Percentiles rank a stretch among this genome's conserved stretches.
Conservation (phyloP, 2,797 vertebrate genomes). For the Lithobates sylvaticus region DNA sequence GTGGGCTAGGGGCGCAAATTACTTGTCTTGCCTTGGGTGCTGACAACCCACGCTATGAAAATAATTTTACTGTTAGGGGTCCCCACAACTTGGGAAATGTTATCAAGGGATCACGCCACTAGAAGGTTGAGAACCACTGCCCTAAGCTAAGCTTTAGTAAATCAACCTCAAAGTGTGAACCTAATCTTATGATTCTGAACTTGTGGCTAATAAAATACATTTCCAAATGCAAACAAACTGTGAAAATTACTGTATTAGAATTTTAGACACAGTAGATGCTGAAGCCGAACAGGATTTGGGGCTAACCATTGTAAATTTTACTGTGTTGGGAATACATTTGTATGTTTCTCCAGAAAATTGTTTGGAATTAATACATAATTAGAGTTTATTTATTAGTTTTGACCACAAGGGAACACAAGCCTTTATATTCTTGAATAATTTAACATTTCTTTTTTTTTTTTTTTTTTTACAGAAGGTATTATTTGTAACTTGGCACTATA, state of each 20-base stretch:
- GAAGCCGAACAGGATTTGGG: neutral
- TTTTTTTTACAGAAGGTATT: slow-evolving; percentile 1
- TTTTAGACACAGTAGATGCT: slow-evolving; percentile 4
- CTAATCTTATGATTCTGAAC: slow-evolving; percentile 7
- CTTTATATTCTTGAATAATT: slow-evolving; percentile 45
- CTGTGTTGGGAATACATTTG: neutral
- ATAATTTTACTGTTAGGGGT: too few relatives aligned
- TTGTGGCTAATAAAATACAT: neutral
- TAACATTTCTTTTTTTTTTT: neutral
- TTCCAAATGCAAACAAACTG: neutral
- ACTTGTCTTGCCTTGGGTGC: too few relatives aligned
- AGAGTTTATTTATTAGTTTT: slow-evolving; percentile 13
- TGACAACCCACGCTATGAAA: too few relatives aligned
- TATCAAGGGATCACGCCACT: too few relatives aligned
- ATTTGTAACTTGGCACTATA: neutral
- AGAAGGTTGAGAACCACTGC: too few relatives aligned
- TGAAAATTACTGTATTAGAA: neutral
- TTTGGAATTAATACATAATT: neutral
- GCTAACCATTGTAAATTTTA: neutral
- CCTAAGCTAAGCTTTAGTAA: neutral
- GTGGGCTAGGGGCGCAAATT: too few relatives aligned
- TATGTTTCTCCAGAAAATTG: slow-evolving; percentile 7
- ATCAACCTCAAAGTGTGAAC: slow-evolving; percentile 1
- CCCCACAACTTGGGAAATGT: too few relatives aligned
- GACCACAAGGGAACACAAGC: slow-evolving; percentile 40